Conservation (phyloP, 2,113 vertebrate genomes). For the Prietella phreatophila region DNA sequence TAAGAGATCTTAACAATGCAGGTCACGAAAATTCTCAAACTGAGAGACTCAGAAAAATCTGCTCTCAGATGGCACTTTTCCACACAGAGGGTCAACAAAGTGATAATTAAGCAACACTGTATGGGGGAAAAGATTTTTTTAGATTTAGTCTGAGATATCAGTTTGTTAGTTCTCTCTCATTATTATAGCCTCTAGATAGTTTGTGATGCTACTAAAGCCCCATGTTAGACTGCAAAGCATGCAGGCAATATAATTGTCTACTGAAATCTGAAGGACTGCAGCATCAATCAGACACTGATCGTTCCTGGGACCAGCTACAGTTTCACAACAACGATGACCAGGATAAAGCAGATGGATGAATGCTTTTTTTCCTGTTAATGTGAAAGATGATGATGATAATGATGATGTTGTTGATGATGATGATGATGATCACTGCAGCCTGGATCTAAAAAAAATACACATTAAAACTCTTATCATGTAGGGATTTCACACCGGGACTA, state of each 20-base stretch:
- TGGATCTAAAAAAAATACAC: background rate
- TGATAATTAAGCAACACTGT: conserved; percentile 47
- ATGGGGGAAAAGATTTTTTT: background rate
- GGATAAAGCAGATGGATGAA: background rate
- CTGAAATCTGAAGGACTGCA: background rate
- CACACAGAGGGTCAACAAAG: conserved; percentile 31
- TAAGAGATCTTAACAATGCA: conserved; percentile 27
- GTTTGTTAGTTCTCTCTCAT: conserved; percentile 28
- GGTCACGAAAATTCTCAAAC: conserved; percentile 19
- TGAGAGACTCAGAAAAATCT: conserved; percentile 28
- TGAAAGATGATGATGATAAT: background rate
- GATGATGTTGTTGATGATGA: background rate
- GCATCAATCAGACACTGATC: conserved; percentile 14
- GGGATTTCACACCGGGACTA: conserved; percentile 32
- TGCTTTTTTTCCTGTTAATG: background rate
- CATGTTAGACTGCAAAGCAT: conserved; percentile 18
- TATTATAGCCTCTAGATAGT: background rate
- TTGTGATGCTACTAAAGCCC: background rate
- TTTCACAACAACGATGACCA: background rate
- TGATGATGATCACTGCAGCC: background rate
- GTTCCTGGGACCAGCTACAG: background rate
- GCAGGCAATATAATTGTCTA: background rate
- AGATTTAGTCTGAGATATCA: conserved; percentile 9
- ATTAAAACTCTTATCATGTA: conserved; percentile 21
- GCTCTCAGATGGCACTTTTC: conserved; percentile 26